phyloP scores from a whole-genome alignment of 2,797 vertebrate species.

The Sylvilagus floridanus region DNA sequence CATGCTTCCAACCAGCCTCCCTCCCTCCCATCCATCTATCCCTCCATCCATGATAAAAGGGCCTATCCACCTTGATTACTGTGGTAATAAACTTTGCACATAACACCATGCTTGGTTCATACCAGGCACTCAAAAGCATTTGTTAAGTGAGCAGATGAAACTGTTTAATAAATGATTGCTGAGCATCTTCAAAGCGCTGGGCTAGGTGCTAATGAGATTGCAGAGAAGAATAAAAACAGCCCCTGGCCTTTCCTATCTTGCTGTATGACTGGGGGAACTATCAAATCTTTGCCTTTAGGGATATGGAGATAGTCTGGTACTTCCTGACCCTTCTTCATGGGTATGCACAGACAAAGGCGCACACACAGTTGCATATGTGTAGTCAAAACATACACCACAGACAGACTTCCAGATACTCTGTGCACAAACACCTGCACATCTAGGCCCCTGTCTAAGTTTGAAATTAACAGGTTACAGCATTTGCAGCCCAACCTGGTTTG shows the following conservation, averaged over 20 bases:
- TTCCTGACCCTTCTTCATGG: not conserved
- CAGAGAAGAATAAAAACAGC: not conserved
- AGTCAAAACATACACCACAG: not conserved
- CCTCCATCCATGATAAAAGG: not conserved
- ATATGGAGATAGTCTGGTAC: not conserved
- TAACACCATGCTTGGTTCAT: not conserved
- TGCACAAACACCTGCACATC: not conserved
- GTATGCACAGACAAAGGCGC: not conserved
- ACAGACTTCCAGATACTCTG: not conserved
- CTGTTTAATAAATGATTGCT: not conserved
- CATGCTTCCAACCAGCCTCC: too few species aligned
- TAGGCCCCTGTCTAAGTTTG: not conserved
- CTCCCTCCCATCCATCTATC: too few species aligned
- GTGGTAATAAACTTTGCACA: not conserved
- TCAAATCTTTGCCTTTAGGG: not conserved
- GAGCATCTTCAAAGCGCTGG: not conserved
- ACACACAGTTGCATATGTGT: not conserved
- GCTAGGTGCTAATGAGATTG: not conserved
- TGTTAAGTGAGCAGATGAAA: constrained; percentile 16
- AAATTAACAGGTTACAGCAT: constrained; percentile 33
- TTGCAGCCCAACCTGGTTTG: constrained; percentile 34
- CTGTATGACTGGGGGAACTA: not conserved
- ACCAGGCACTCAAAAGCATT: not conserved
- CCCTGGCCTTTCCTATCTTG: not conserved
- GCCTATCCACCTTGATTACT: not conserved